These are phyloP conservation scores for Sciurus vulgaris DNA, from an alignment of 2,797 vertebrate species.

Conservation along the genomic window DNA sequence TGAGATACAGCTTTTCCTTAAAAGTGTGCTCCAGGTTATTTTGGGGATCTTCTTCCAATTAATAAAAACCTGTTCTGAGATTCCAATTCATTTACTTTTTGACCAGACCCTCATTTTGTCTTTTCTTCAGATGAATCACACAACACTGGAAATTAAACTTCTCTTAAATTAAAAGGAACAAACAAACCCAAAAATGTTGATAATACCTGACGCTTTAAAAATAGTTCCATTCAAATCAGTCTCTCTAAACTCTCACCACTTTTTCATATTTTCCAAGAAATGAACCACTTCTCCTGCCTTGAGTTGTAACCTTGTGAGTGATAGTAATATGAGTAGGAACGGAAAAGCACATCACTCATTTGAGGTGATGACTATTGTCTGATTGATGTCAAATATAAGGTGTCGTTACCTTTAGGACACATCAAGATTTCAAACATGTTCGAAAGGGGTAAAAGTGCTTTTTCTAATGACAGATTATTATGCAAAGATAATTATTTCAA, in stretches of 20 bases:
- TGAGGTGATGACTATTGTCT: background rate
- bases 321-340: background rate
- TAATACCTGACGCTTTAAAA: background rate
- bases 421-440: background rate
- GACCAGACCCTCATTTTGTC: background rate
- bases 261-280: background rate
- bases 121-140: background rate
- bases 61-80: background rate
- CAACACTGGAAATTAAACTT: background rate
- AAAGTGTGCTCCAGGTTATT: background rate
- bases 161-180: background rate
- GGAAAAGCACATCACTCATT: background rate
- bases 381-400: background rate
- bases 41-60: conserved; percentile 6
- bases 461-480: background rate
- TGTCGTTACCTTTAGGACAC: background rate
- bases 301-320: background rate
- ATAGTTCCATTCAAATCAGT: conserved; percentile 12
- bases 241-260: background rate
- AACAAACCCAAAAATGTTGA: background rate
- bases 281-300: background rate
- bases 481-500: background rate
- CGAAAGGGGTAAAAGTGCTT: background rate
- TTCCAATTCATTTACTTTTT: conserved; percentile 24
- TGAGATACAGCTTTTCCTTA: background rate